Evolutionary conservation across 30 jellyfish, hydroid and myxozoan genomes (phyloP), one percentile per base, ranked within the genome.

Genomic region (Catostylus mosaicus): DNA sequence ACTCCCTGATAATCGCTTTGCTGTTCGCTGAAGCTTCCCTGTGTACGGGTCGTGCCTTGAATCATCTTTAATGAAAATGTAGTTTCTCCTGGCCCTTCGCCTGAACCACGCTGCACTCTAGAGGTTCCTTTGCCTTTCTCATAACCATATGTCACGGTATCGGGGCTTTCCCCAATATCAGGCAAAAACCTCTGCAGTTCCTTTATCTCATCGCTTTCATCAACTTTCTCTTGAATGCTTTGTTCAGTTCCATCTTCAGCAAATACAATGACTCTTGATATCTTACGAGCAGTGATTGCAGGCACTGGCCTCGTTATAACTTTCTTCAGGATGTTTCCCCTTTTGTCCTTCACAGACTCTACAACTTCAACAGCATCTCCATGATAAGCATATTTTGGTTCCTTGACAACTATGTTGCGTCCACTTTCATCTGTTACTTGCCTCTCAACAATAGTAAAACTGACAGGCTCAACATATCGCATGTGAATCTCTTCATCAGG

Each of bases 181-280:
- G 89, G 80, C 34, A 66, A 14, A 26, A 29, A 29, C 51, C 72
- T 34, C 61, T 52, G 30, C 72, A 47, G 52, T 35, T 73, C 50
- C 14, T 66, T 18, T 26, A 73, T 67, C 47, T 73, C 59, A 3
- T 73, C 84, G 31, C 40, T 73, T 59, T 87, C 96, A 56, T 78
- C 92, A 9, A 88, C 97, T 14, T 75, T 60, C 88, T 88, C 97
- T n/a, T 87, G 86, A 29, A 78, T 88, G 51, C 96, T 66, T n/a
- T 77, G 77, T 60, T 87, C 93, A 18, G 64, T 22, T 43, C 96
- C 96, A 57, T 87, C 88, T 1, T 91, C 91, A 1, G 94, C 91
- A 34, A 73, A 26, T 31, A 89, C 45, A 45, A 89, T 67, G 7
- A 72, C 82, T 43, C 96, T 47, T 65, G 89, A 72, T 11, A 89